Conservation (phyloP, 1,140 invertebrate species). For the Aphaenogaster floridana region DNA sequence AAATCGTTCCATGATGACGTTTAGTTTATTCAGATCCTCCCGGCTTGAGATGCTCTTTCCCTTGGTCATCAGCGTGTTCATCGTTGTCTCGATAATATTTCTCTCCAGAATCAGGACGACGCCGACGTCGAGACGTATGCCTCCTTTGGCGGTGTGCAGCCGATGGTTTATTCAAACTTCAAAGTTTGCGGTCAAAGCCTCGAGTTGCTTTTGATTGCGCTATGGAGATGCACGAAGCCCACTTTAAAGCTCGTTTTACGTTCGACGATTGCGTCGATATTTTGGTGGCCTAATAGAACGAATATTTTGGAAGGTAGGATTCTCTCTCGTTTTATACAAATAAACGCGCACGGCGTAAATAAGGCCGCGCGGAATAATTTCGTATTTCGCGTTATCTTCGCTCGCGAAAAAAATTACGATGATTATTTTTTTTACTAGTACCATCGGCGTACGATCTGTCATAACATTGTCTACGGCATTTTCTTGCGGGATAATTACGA, state of each 20-base stretch:
- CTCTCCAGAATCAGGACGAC: background rate
- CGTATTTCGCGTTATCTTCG: background rate
- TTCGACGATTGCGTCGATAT: constrained; percentile 9
- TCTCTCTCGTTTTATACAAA: constrained; percentile 7
- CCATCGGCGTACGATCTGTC: background rate
- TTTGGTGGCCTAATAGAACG: background rate
- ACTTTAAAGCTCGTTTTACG: background rate
- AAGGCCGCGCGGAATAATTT: background rate
- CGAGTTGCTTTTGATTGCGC: constrained; percentile 10
- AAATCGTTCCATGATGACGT: background rate
- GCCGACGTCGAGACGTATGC: constrained; percentile 6
- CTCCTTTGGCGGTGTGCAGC: background rate
- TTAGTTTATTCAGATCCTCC: background rate
- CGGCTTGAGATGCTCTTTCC: background rate
- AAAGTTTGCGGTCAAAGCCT: constrained; percentile 31
- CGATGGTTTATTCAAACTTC: constrained; percentile 25
- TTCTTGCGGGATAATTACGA: background rate
- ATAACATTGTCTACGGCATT: background rate
- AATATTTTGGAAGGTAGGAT: constrained; percentile 28
- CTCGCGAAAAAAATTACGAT: background rate
- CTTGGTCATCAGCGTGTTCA: background rate
- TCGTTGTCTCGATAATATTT: background rate
- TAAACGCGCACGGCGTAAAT: constrained; percentile 3
- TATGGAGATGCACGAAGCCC: background rate
- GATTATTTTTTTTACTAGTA: constrained; percentile 9